Base-by-base conservation (phyloP, 2,113 vertebrate species). In the Atlantisia rogersi region DNA sequence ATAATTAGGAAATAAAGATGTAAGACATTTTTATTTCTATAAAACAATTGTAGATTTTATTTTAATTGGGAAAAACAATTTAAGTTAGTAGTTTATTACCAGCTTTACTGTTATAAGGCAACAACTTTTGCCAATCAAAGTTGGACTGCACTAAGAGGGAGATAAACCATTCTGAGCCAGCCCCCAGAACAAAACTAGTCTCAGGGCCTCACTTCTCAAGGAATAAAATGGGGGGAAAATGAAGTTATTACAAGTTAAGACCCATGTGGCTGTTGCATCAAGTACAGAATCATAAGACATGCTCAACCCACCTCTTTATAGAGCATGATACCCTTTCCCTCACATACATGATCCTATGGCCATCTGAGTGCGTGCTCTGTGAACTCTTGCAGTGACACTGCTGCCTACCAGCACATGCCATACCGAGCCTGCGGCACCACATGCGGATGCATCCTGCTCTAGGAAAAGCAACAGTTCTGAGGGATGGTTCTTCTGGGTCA, bases 251-350 rank as follows among this genome's bases (percentile, higher is more conserved):
- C 0, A 3, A 25, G 12, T 55, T 59, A 81, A 89, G 40, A 58
- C 5, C 13, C 12, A 5, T 2, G 16, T 62, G 32, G 16, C 21
- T 79, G 5, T 22, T 69, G 8, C 44, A n/a, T 18, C 7, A 15
- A 25, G 5, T 32, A 21, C 8, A 35, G 44, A 35, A 25, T 9
- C 42, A 15, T 7, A 10, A 8, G 14, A 24, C 0, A 0, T 16
- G 25, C 19, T 81, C 14, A 11, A 25, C 29, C 13, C 31, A 24
- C 7, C 21, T 67, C 28, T 59, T 39, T 56, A 3, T 1, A 2
- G 11, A 26, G 35, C 35, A 15, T 0, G 2, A 29, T 24, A 35
- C 10, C 39, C 24, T 46, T 88, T 58, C 6, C 6, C 24, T 28
- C 56, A 35, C 9, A 16, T 22, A 22, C n/a, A 2, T 9, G 56